Evolutionary conservation across 2,797 vertebrate genomes (phyloP).

Genomic region (Linurgus olivaceus): DNA sequence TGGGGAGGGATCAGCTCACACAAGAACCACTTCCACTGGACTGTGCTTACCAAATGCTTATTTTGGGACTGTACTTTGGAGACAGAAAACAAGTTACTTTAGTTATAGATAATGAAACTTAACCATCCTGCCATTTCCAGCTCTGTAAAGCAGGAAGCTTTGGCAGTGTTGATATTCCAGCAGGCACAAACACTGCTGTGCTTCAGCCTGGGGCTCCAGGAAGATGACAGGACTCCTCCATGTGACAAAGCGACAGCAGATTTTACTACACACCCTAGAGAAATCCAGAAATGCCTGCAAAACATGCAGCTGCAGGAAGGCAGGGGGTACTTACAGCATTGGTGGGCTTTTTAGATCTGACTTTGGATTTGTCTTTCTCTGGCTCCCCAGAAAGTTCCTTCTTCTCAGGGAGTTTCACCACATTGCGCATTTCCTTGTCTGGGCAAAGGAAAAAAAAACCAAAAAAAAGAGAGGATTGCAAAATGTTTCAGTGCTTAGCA

Average conservation of each 20-base stretch:
- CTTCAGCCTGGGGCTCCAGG: background rate
- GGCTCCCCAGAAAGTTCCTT: slow-evolving; percentile 54
- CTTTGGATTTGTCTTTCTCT: slow-evolving; percentile 81
- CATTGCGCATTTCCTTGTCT: slow-evolving; percentile 80
- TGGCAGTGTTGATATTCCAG: background rate
- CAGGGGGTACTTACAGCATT: slow-evolving; percentile 71
- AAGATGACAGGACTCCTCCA: background rate
- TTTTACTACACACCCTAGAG: background rate
- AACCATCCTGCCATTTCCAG: background rate
- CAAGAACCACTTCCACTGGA: background rate
- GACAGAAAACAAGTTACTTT: background rate
- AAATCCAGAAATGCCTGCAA: background rate
- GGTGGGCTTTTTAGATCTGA: slow-evolving; percentile 77
- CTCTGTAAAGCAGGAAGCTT: background rate
- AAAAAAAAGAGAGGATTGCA: background rate
- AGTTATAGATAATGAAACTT: background rate
- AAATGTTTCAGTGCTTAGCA: background rate
- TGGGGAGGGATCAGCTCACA: background rate
- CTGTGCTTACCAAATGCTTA: background rate
- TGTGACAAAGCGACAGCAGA: background rate
- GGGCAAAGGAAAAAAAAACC: background rate
- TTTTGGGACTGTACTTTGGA: background rate
- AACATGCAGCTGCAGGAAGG: background rate
- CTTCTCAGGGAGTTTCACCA: slow-evolving; percentile 79
- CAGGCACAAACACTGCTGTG: background rate